These are phyloP conservation scores for Hypolimnas misippus DNA, from an alignment of 2,888 invertebrate species.

Conservation along the genomic window DNA sequence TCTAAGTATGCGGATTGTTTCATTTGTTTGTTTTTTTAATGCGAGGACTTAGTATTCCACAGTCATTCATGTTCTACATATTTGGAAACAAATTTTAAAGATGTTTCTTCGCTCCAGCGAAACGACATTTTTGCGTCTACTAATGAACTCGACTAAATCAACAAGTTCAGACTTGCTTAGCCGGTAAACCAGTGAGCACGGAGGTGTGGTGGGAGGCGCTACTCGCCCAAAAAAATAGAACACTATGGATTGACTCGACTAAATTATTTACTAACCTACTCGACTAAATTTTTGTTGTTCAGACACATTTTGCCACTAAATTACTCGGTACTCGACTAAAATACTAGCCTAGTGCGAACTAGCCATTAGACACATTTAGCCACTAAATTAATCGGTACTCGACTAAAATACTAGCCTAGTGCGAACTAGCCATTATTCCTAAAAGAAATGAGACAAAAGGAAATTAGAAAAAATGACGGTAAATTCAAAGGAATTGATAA, in stretches of 20 bases:
- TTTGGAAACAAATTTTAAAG: neutral
- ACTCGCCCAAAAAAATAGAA: slow-evolving; percentile 36
- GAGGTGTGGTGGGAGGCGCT: slow-evolving; percentile 37
- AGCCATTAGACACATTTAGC: too few relatives aligned
- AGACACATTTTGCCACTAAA: slow-evolving; percentile 29
- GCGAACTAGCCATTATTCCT: too few relatives aligned
- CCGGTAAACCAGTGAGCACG: slow-evolving; percentile 37
- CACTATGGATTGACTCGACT: slow-evolving; percentile 34
- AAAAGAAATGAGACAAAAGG: too few relatives aligned
- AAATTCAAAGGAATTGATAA: too few relatives aligned
- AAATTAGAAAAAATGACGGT: too few relatives aligned
- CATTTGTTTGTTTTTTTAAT: too few relatives aligned
- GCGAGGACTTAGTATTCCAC: too few relatives aligned
- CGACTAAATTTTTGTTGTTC: slow-evolving; percentile 29
- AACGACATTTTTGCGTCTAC: neutral
- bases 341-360: slow-evolving; percentile 5
- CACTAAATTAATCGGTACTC: too few relatives aligned
- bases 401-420: too few relatives aligned
- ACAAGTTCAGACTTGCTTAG: slow-evolving; percentile 39
- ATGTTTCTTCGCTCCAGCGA: neutral
- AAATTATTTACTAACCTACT: slow-evolving; percentile 31
- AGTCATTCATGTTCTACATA: too few relatives aligned
- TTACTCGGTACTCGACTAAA: slow-evolving; percentile 3
- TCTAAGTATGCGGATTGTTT: too few relatives aligned
- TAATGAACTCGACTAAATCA: slow-evolving; percentile 10